Conservation (phyloP, 2,888 invertebrate genomes). For the Mythimna impura region DNA sequence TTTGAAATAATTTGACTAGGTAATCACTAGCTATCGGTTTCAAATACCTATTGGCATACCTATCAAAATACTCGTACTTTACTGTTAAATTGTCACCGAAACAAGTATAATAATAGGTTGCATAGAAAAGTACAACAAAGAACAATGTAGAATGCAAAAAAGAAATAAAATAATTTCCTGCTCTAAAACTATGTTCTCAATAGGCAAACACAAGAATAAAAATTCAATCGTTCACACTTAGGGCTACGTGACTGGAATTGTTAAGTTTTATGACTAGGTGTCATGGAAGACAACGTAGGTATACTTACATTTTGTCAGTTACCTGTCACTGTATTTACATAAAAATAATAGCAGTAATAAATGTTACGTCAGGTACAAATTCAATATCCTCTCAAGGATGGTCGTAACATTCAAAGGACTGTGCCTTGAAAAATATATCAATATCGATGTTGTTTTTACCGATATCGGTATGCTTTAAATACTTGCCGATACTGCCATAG, state of each 20-base stretch:
- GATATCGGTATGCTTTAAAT: neutral
- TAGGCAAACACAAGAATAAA: constrained; percentile 64
- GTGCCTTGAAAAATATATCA: too few species aligned
- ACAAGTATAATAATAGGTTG: neutral
- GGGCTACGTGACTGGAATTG: constrained; percentile 71
- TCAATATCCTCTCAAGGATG: constrained; percentile 38
- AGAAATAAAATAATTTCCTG: constrained; percentile 15
- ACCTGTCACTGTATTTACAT: constrained; percentile 52
- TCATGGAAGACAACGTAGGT: constrained; percentile 59
- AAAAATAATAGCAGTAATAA: constrained; percentile 54
- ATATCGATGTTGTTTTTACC: too few species aligned
- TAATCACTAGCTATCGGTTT: neutral
- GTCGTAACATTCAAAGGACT: constrained; percentile 15
- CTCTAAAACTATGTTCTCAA: constrained; percentile 61
- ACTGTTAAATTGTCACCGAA: constrained; percentile 11
- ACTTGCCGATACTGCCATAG: neutral
- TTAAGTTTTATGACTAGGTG: constrained; percentile 66
- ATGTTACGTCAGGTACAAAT: constrained; percentile 33
- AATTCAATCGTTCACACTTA: constrained; percentile 70
- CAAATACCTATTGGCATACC: neutral
- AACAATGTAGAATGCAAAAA: constrained; percentile 8
- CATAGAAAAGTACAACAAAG: constrained; percentile 13
- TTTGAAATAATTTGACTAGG: neutral
- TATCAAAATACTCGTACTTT: constrained; percentile 3
- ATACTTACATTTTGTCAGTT: constrained; percentile 45